Base-by-base conservation (phyloP, 2,797 vertebrate genomes). In the Staurois parvus region DNA sequence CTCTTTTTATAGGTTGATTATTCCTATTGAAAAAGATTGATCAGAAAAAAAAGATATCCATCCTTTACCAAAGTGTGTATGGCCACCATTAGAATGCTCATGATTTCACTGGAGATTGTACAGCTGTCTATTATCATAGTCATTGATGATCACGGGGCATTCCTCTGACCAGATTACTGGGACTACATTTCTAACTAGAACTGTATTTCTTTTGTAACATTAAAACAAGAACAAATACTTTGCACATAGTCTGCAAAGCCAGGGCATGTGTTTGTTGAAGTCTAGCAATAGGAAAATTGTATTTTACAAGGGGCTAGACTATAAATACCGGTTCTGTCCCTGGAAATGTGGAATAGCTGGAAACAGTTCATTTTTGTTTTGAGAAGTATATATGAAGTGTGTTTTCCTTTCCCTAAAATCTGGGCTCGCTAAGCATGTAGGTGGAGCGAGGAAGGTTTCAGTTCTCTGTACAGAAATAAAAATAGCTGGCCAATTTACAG, bases 301-400 rank as follows among this genome's bases (percentile, higher is more conserved):
- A 26, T 66, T 66, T 66, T 28, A 66, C 64, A 66, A 37, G 64
- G 64, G 64, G n/a, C 26, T 13, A 29, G 64, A 11, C 64, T 66
- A 26, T 66, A 66, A 66, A 66, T 66, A 29, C 64, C 13, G 64
- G 64, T 26, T 29, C 64, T 66, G 64, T 66, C 64, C 64, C 26
- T 66, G 64, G 64, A 66, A 66, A 66, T 29, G n/a, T 66, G 64
- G n/a, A 66, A 66, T 66, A 29, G 64, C 64, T 66, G 64, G 26
- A 66, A 66, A 66, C 64, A 66, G 28, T 66, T 66, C 64, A 66
- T 66, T 66, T 66, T 66, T 66, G 64, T 66, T 66, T 66, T 66
- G 26, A 66, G 64, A 66, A 66, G 26, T 66, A 66, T 29, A 66
- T 66, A 66, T 66, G 26, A 29, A 29, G 26, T 66, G 64, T 66